Conservation (phyloP, 2,113 vertebrate genomes). For the Cariama cristata region DNA sequence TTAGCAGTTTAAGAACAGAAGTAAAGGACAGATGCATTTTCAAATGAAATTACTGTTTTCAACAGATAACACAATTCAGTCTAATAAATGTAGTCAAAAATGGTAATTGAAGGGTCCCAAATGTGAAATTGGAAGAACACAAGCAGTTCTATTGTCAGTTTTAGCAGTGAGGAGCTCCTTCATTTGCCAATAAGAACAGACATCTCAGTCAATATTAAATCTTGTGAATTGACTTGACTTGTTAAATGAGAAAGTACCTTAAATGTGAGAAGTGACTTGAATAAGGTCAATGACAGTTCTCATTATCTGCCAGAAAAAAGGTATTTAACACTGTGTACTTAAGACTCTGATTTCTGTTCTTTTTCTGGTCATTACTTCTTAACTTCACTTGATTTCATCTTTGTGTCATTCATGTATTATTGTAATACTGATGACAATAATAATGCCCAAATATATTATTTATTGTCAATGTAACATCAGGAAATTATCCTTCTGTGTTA, state of each 20-base stretch:
- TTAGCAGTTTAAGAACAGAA: not conserved
- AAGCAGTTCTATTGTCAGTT: not conserved
- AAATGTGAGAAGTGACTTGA: not conserved
- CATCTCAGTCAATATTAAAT: constrained; percentile 51
- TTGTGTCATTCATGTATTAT: not conserved
- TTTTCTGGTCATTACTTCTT: not conserved
- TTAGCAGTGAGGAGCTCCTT: not conserved
- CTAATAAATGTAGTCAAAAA: not conserved
- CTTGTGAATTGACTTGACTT: not conserved
- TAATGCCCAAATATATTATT: not conserved
- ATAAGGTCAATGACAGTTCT: constrained; percentile 22
- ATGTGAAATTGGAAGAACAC: not conserved
- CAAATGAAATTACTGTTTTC: not conserved
- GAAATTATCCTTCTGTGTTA: not conserved
- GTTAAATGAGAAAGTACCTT: constrained; percentile 30
- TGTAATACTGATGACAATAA: not conserved
- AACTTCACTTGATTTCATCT: not conserved
- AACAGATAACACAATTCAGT: not conserved
- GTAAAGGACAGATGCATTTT: not conserved
- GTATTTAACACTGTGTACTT: not conserved
- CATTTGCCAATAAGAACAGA: not conserved
- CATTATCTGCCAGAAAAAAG: not conserved
- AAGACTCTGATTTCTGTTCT: not conserved
- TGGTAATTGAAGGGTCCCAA: not conserved
- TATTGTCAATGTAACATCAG: not conserved